These are phyloP conservation scores for Fulmarus glacialis DNA, from an alignment of 2,113 vertebrate species.

Conservation along the genomic window DNA sequence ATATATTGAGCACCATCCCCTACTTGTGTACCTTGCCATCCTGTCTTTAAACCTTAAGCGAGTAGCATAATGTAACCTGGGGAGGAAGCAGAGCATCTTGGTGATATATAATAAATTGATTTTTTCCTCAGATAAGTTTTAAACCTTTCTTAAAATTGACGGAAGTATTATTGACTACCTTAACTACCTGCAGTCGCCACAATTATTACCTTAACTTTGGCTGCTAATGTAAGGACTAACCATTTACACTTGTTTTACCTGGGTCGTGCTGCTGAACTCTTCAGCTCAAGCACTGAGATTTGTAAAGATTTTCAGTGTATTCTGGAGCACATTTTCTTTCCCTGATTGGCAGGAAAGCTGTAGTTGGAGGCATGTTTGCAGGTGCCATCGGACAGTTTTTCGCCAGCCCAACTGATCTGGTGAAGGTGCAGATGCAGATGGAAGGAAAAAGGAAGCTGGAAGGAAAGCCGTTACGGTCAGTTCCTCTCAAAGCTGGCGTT, in stretches of 20 bases:
- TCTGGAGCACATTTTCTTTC: background rate
- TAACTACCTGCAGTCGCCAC: background rate
- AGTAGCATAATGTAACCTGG: background rate
- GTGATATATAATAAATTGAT: background rate
- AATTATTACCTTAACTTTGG: background rate
- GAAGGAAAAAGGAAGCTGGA: conserved; percentile 84
- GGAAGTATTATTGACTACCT: background rate
- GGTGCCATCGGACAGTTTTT: conserved; percentile 87
- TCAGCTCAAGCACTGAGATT: rapidly evolving
- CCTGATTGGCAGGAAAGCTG: conserved; percentile 78
- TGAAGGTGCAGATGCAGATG: conserved; percentile 92
- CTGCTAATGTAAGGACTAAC: background rate
- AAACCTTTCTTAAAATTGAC: background rate
- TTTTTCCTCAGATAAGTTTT: background rate
- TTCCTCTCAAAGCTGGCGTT: background rate
- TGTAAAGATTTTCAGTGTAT: background rate
- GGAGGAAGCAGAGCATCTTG: background rate
- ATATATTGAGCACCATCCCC: background rate
- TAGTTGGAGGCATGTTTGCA: conserved; percentile 80
- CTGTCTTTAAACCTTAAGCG: background rate
- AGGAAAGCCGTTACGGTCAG: conserved; percentile 83
- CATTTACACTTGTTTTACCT: background rate
- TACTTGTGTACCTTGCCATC: background rate
- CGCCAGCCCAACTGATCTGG: conserved; percentile 85
- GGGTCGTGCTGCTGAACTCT: background rate